phyloP scores from a whole-genome alignment of 1,140 invertebrate species.

The Dendroctonus valens region DNA sequence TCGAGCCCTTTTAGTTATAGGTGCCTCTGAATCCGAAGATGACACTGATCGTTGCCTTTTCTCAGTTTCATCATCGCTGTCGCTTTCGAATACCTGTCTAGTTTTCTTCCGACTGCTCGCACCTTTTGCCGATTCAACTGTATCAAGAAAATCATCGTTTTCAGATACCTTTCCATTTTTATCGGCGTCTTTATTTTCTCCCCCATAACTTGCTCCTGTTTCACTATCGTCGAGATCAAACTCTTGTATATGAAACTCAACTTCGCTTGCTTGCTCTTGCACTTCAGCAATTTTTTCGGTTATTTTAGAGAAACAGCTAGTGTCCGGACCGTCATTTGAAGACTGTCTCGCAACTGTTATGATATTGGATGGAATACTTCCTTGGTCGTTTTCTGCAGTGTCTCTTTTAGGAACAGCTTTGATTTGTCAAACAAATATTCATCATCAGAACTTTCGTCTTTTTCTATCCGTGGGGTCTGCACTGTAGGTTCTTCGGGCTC shows the following conservation, averaged over 20 bases:
- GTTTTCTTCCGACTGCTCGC: constrained; percentile 14
- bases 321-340: too few relatives aligned
- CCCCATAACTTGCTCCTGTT: constrained; percentile 27
- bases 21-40: constrained; percentile 38
- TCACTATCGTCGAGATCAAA: constrained; percentile 17
- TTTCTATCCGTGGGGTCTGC: constrained; percentile 15
- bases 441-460: constrained; percentile 39
- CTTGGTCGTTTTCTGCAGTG: too few relatives aligned
- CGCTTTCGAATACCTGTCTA: constrained; percentile 33
- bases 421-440: constrained; percentile 44
- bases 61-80: constrained; percentile 36
- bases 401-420: constrained; percentile 35
- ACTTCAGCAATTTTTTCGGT: constrained; percentile 3
- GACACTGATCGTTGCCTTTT: constrained; percentile 27
- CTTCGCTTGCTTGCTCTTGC: not conserved
- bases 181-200: not conserved
- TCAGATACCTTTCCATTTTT: not conserved
- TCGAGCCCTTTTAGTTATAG: constrained; percentile 33
- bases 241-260: not conserved
- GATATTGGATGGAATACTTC: too few relatives aligned
- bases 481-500: constrained; percentile 29
- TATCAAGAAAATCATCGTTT: not conserved
- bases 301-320: too few relatives aligned
- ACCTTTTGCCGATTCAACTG: constrained; percentile 13
- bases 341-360: too few relatives aligned